Percentiles rank a stretch among this genome's conserved stretches.
These are phyloP conservation scores for Orthosia gracilis DNA, from an alignment of 2,888 invertebrate genomes.

Conservation along the genomic window DNA sequence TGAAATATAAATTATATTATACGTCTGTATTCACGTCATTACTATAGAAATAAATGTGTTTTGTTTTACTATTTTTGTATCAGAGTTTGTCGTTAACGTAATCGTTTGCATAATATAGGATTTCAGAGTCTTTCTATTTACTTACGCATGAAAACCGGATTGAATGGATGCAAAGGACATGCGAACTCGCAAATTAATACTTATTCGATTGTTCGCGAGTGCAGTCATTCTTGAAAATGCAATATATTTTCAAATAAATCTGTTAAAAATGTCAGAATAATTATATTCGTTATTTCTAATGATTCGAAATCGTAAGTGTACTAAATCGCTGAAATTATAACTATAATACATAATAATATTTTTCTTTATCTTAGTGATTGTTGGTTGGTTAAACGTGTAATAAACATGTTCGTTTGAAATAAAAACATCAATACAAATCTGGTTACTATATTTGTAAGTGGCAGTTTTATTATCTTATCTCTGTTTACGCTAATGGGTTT, in stretches of 20 bases:
- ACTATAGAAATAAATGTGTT: constrained; percentile 44
- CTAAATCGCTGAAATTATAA: constrained; percentile 28
- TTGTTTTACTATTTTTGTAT: constrained; percentile 62
- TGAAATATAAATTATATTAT: constrained; percentile 21
- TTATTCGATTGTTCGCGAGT: constrained; percentile 30
- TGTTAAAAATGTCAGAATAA: constrained; percentile 48
- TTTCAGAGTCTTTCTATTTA: constrained; percentile 54
- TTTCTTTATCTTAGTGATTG: constrained; percentile 48
- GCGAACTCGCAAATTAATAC: constrained; percentile 16
- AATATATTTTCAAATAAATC: constrained; percentile 60
- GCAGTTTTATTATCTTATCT: constrained; percentile 58
- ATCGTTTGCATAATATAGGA: constrained; percentile 58
- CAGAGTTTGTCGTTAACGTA: constrained; percentile 43
- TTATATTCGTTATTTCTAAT: constrained; percentile 38
- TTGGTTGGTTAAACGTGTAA: constrained; percentile 56
- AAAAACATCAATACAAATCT: constrained; percentile 58
- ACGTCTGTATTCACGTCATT: constrained; percentile 14
- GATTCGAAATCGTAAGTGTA: constrained; percentile 41
- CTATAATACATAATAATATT: neutral
- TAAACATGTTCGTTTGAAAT: constrained; percentile 51
- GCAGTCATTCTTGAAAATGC: constrained; percentile 26
- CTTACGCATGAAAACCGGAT: constrained; percentile 45
- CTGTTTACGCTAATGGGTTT: constrained; percentile 8
- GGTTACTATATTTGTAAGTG: constrained; percentile 62
- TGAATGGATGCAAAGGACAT: neutral